Conservation (phyloP, 2,888 invertebrate genomes). For the Lasioglossum oenotherae region DNA sequence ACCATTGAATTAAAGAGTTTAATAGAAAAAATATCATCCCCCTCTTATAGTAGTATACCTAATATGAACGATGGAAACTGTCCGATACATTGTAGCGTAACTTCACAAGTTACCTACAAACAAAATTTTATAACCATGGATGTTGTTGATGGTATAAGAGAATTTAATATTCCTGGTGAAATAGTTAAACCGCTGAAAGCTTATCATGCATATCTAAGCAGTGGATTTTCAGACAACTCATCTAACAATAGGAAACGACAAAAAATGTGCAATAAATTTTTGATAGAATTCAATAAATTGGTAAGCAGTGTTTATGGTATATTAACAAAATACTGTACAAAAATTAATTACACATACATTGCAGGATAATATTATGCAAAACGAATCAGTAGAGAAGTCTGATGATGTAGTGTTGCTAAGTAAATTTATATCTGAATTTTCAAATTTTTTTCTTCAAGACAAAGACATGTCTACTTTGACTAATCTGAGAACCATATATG, state of each 20-base stretch:
- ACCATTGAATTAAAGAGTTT: slow-evolving; percentile 72
- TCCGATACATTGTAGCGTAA: slow-evolving; percentile 71
- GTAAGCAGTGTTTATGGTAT: slow-evolving; percentile 44
- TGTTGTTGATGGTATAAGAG: slow-evolving; percentile 74
- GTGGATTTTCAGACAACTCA: slow-evolving; percentile 45
- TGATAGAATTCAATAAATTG: slow-evolving; percentile 69
- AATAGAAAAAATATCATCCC: slow-evolving; percentile 71
- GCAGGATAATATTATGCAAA: slow-evolving; percentile 40
- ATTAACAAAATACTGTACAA: not conserved
- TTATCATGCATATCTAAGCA: slow-evolving; percentile 73
- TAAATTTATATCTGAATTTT: slow-evolving; percentile 48
- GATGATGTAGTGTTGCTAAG: not conserved
- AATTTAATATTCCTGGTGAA: slow-evolving; percentile 73
- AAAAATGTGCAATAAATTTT: slow-evolving; percentile 68
- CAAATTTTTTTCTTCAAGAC: slow-evolving; percentile 31
- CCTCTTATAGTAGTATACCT: slow-evolving; percentile 51
- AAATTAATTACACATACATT: slow-evolving; percentile 28
- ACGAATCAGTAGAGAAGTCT: slow-evolving; percentile 23
- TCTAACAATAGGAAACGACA: slow-evolving; percentile 46
- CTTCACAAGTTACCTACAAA: slow-evolving; percentile 63
- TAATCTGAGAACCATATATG: slow-evolving; percentile 57
- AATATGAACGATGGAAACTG: slow-evolving; percentile 60
- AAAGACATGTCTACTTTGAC: slow-evolving; percentile 40
- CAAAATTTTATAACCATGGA: slow-evolving; percentile 65
- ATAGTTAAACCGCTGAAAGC: slow-evolving; percentile 75